Conservation (phyloP, 2,113 vertebrate genomes). For the Phrynosoma blainvillii region DNA sequence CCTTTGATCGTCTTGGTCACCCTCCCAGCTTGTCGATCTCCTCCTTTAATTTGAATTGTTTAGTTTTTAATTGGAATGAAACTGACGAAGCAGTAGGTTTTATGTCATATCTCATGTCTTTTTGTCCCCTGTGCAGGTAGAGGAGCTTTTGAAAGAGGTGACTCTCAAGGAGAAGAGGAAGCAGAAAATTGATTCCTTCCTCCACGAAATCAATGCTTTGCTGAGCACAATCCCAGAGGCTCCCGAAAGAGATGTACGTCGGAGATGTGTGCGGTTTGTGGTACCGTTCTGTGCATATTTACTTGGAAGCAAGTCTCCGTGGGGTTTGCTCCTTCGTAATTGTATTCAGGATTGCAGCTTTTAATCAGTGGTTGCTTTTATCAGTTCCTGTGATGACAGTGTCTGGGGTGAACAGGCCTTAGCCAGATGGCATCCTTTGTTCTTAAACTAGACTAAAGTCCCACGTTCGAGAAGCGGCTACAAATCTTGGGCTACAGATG, state of each 20-base stretch:
- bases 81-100: neutral
- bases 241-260: constrained; percentile 79
- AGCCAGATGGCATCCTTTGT: too few relatives aligned
- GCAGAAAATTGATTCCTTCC: constrained; percentile 83
- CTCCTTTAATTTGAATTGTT: too few relatives aligned
- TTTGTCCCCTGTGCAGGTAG: constrained; percentile 77
- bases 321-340: neutral
- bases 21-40: neutral
- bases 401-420: too few relatives aligned
- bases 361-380: neutral
- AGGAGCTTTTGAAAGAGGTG: constrained; percentile 94
- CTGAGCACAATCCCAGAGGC: constrained; percentile 80
- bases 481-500: neutral
- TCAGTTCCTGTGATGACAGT: neutral
- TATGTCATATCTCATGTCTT: neutral
- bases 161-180: constrained; percentile 87
- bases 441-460: neutral
- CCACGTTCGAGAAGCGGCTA: neutral
- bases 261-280: neutral
- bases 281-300: too few relatives aligned
- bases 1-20: neutral
- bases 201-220: constrained; percentile 80
- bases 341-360: neutral
- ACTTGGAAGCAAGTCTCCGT: neutral
- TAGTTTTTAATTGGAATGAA: neutral